Evolutionary conservation across 1,140 invertebrate genomes (phyloP).

Genomic region (Chironomus striatipennis): DNA sequence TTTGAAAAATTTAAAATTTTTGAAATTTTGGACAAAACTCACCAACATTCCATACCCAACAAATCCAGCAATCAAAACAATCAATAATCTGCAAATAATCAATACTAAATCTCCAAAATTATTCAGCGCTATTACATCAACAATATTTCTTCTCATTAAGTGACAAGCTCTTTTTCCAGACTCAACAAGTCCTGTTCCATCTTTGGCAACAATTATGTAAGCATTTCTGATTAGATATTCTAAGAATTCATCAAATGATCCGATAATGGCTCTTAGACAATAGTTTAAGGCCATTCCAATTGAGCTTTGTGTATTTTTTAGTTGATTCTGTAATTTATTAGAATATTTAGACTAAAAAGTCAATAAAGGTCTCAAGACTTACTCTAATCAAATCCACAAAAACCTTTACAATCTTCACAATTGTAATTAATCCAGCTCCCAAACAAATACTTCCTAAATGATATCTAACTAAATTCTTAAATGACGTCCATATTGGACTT

Average conservation of each 20-base stretch:
- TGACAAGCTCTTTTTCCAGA: slow-evolving; percentile 54
- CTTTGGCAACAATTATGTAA: slow-evolving; percentile 62
- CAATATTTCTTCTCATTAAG: slow-evolving; percentile 51
- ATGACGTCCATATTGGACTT: slow-evolving; percentile 48
- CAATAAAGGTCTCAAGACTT: slow-evolving; percentile 34
- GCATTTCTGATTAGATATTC: slow-evolving; percentile 67
- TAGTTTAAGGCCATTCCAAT: slow-evolving; percentile 36
- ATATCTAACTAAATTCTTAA: slow-evolving; percentile 51
- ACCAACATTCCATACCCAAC: neutral
- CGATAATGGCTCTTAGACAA: slow-evolving; percentile 64
- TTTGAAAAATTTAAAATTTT: no score
- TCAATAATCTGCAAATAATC: slow-evolving; percentile 61
- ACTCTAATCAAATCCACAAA: slow-evolving; percentile 40
- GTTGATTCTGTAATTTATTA: slow-evolving; percentile 32
- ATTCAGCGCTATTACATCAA: slow-evolving; percentile 65
- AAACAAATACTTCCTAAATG: slow-evolving; percentile 71
- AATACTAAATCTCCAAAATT: slow-evolving; percentile 70
- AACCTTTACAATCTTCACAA: slow-evolving; percentile 56
- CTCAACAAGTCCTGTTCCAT: slow-evolving; percentile 58
- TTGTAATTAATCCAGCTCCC: slow-evolving; percentile 63
- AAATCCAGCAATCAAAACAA: slow-evolving; percentile 45
- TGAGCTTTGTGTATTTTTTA: slow-evolving; percentile 39
- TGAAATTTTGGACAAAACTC: no score
- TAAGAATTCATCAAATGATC: slow-evolving; percentile 62
- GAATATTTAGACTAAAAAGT: no score